Evolutionary conservation across 2,113 vertebrate species (phyloP).

Genomic region (Ctenomys sociabilis): DNA sequence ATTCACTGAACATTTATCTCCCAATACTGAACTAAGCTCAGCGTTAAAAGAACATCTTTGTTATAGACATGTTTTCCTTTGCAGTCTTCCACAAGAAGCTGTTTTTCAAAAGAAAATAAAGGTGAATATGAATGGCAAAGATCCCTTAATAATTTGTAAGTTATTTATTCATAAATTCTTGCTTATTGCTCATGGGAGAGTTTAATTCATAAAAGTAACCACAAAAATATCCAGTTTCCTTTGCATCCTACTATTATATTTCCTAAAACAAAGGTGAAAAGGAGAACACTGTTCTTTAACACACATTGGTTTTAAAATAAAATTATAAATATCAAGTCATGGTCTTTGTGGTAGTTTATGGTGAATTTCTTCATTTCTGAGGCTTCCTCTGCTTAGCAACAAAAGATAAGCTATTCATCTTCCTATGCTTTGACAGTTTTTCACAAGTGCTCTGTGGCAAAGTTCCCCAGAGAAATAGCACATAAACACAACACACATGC

Average conservation of each 20-base stretch:
- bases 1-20: background rate
- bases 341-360: background rate
- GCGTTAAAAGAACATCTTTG: background rate
- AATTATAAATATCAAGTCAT: background rate
- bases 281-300: background rate
- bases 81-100: background rate
- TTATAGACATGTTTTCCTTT: background rate
- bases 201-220: background rate
- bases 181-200: background rate
- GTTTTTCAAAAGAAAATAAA: background rate
- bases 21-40: background rate
- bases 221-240: background rate
- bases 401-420: background rate
- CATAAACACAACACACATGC: background rate
- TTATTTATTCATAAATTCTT: background rate
- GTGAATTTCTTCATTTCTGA: background rate
- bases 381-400: background rate
- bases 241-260: background rate
- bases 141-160: background rate
- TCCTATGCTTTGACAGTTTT: background rate
- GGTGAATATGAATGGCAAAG: background rate
- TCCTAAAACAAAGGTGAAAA: background rate
- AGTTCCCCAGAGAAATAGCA: background rate
- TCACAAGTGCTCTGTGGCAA: background rate
- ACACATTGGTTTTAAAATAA: constrained; percentile 1